phyloP scores from a whole-genome alignment of 2,888 invertebrate genomes.

The Branchipolynoe longqiensis region DNA sequence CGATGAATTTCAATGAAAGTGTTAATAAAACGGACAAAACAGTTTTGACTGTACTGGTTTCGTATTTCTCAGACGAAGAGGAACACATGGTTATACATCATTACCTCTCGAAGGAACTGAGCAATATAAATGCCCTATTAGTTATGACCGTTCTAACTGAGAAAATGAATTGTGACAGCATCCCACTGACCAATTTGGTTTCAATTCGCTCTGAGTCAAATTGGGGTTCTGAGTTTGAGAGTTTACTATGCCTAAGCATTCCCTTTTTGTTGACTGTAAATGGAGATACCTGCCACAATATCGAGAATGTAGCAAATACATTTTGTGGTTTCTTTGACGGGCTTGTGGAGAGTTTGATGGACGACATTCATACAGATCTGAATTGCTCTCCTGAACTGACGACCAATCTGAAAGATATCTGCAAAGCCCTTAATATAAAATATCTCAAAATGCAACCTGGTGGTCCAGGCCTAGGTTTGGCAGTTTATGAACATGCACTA shows the following conservation, averaged over 20 bases:
- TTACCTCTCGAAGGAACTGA: background rate
- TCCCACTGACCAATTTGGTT: background rate
- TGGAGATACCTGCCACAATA: background rate
- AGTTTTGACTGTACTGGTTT: background rate
- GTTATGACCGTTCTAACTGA: background rate
- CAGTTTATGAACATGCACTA: background rate
- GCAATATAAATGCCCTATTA: background rate
- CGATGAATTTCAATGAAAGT: background rate
- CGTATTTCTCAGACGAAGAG: conserved; percentile 15
- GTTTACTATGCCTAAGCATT: background rate
- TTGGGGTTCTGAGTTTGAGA: background rate
- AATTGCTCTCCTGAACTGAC: background rate
- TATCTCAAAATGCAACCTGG: background rate
- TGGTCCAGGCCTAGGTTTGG: background rate
- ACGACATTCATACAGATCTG: background rate
- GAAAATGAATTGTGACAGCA: background rate
- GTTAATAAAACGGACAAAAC: background rate
- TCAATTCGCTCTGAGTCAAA: background rate
- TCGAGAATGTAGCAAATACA: background rate
- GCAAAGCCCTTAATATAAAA: background rate
- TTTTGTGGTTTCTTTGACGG: background rate
- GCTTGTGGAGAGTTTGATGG: background rate
- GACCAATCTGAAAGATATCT: background rate
- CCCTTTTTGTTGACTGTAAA: background rate
- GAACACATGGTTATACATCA: background rate